These are phyloP conservation scores for Vulpes vulpes DNA, from an alignment of 2,113 vertebrate genomes.

Conservation along the genomic window DNA sequence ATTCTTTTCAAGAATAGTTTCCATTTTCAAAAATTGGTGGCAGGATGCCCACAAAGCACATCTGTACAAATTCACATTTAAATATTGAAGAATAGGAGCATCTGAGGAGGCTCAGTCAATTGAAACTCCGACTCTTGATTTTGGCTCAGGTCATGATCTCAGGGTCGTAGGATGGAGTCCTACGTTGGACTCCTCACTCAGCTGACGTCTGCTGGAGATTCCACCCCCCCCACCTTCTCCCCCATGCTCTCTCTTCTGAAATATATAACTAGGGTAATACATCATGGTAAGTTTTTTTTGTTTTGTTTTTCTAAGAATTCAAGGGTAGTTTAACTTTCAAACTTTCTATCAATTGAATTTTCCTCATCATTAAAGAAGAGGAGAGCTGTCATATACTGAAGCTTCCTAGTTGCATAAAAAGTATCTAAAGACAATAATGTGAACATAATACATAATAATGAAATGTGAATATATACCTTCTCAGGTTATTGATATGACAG, in stretches of 20 bases:
- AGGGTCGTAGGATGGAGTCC: neutral
- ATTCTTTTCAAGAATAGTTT: neutral
- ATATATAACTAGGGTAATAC: neutral
- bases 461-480: neutral
- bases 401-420: neutral
- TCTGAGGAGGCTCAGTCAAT: neutral
- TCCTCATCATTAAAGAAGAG: neutral
- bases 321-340: neutral
- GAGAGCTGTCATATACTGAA: neutral
- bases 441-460: neutral
- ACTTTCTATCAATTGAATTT: neutral
- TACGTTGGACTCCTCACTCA: neutral
- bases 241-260: neutral
- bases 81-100: neutral
- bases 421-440: neutral
- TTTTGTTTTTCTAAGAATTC: neutral
- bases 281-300: neutral
- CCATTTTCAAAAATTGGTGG: neutral
- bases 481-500: neutral
- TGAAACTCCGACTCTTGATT: neutral
- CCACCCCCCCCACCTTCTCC: neutral
- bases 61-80: neutral
- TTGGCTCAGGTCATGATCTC: neutral
- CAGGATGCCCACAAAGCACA: neutral
- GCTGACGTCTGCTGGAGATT: neutral